Base-by-base conservation (phyloP, 2,888 invertebrate species). In the Epirrhoe alternata region DNA sequence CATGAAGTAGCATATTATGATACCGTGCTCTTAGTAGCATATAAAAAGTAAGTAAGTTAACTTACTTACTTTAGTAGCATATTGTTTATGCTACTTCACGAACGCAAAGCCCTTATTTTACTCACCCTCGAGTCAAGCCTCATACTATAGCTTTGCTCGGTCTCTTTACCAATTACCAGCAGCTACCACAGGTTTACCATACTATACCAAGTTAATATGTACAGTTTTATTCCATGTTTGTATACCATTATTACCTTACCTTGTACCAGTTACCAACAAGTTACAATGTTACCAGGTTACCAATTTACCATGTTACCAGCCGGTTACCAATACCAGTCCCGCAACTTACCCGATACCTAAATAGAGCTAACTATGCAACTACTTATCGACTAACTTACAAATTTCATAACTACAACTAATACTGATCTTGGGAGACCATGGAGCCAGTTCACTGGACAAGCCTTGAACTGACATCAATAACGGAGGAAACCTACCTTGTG, bases 401-500 rank as follows among this genome's bases (percentile, higher is more conserved):
- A 92, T 91, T 89, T 89, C 92, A 92, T 89, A 83, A 61, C 79
- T 86, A 87, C 73, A 50, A 51, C 80, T 85, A 86, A 68, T 7
- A 3, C 59, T 75, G 83, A 84, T 78, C 77, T 56, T 57, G 12
- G 8, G 10, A 55, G 73, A 77, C 77, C 73, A 70, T 69, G 66
- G 64, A 72, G 77, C 74, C 73, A 67, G 71, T 55, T 61, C 56
- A 57, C 59, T 64, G 53, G 58, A 42, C 8, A 3, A 7, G 7
- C 42, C 61, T 38, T 51, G 68, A 69, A 33, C 31, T 24, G 58
- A 56, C 7, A 30, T 55, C 64, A 57, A 53, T 54, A 68, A 68
- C 62, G 12, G 38, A 74, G 68, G 80, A 86, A 93, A 94, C 94
- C 93, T 94, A 94, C 94, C 94, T 94, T 94, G 93, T 86, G 93